Percentiles rank a stretch among this genome's conserved stretches.
Evolutionary conservation across 1,140 invertebrate species (phyloP).

Genomic region (Papilio polytes): DNA sequence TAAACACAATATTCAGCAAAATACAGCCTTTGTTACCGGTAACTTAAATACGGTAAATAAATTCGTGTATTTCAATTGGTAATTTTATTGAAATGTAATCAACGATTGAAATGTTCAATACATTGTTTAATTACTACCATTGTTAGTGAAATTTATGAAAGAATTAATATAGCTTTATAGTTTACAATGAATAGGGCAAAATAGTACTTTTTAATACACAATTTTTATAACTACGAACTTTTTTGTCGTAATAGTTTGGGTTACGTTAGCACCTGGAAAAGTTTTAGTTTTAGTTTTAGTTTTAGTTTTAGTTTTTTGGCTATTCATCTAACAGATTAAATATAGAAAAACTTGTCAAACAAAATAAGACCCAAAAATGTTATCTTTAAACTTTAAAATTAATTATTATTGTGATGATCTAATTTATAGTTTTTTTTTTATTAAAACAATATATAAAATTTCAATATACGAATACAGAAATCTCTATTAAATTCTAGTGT

Average conservation of each 20-base stretch:
- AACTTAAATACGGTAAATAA: constrained; percentile 38
- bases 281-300: too few species aligned
- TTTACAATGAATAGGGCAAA: not conserved
- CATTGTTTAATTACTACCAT: not conserved
- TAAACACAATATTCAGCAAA: constrained; percentile 41
- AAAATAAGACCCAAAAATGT: too few species aligned
- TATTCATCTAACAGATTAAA: too few species aligned
- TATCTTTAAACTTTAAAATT: too few species aligned
- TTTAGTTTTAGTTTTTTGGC: too few species aligned
- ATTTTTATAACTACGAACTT: not conserved
- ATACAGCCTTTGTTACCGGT: constrained; percentile 29
- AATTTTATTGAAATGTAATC: not conserved
- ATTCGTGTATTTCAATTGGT: constrained; percentile 12
- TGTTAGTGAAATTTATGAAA: not conserved
- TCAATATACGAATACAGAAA: too few species aligned
- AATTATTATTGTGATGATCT: too few species aligned
- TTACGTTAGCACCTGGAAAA: too few species aligned
- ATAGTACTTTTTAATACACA: not conserved
- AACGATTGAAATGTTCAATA: not conserved
- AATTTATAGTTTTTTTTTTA: too few species aligned
- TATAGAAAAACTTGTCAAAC: too few species aligned
- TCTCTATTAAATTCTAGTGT: not conserved
- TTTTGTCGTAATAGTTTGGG: not conserved
- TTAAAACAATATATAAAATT: too few species aligned
- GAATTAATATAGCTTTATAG: not conserved